These are phyloP conservation scores for Monoplex corrugatus DNA, from an alignment of 2,888 invertebrate genomes.

Conservation along the genomic window DNA sequence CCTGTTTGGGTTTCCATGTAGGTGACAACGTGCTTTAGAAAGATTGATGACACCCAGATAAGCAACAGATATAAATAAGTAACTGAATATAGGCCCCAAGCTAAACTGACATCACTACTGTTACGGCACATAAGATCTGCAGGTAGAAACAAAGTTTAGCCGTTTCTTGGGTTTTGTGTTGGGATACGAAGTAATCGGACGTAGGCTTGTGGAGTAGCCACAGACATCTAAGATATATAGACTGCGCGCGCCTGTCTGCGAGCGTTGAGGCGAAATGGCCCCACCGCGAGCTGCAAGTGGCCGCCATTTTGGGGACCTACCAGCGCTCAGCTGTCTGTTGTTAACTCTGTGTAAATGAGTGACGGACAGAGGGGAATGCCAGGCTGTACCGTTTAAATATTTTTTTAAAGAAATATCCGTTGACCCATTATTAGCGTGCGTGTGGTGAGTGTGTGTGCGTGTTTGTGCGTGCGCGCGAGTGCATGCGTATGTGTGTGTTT, in stretches of 20 bases:
- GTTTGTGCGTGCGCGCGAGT: not conserved
- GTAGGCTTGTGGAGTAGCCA: not conserved
- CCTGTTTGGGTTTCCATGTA: slow-evolving; percentile 53
- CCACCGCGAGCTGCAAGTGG: no score
- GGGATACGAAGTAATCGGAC: not conserved
- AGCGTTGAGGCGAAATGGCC: no score
- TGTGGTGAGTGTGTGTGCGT: slow-evolving; percentile 5
- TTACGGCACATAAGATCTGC: not conserved
- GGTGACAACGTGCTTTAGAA: slow-evolving; percentile 23
- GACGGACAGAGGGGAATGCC: no score
- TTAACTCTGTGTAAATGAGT: no score
- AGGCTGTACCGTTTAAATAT: not conserved
- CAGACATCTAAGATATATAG: no score
- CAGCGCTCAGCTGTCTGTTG: no score
- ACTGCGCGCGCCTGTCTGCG: no score
- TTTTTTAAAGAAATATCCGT: not conserved
- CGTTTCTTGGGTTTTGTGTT: not conserved
- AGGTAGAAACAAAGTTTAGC: not conserved
- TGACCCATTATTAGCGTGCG: not conserved
- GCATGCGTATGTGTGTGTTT: not conserved
- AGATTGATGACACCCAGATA: no score
- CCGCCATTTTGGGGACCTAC: no score
- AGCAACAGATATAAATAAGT: no score
- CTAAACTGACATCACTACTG: no score
- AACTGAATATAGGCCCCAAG: no score